phyloP scores from a whole-genome alignment of 2,113 vertebrate genomes.

The Notarius lentiginosus region DNA sequence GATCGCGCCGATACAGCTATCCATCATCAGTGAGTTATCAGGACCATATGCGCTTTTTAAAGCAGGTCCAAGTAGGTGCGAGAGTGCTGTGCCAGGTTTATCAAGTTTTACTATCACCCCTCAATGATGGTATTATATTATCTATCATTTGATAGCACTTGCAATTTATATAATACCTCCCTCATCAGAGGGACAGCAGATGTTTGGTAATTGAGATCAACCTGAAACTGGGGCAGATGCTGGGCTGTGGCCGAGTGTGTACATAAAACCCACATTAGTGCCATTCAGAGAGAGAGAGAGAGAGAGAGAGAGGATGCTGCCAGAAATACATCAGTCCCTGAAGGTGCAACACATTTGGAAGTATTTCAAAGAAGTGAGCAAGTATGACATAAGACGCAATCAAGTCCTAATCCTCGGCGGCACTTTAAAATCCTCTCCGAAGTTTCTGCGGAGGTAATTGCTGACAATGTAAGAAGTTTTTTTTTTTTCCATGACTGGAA shows the following conservation, averaged over 20 bases:
- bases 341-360: constrained; percentile 48
- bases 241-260: constrained; percentile 34
- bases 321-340: constrained; percentile 43
- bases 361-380: constrained; percentile 42
- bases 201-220: constrained; percentile 56
- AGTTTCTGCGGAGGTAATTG: constrained; percentile 50
- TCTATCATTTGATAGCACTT: constrained; percentile 34
- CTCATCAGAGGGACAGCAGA: constrained; percentile 47
- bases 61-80: constrained; percentile 27
- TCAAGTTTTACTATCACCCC: constrained; percentile 34
- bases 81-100: constrained; percentile 16
- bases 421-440: constrained; percentile 45
- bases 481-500: constrained; percentile 42
- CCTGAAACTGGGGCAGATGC: constrained; percentile 53
- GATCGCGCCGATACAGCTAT: constrained; percentile 23
- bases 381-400: constrained; percentile 48
- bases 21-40: constrained; percentile 17
- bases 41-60: constrained; percentile 35
- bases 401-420: constrained; percentile 39
- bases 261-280: constrained; percentile 34
- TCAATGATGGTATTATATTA: constrained; percentile 37
- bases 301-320: constrained; percentile 8
- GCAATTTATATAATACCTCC: constrained; percentile 43
- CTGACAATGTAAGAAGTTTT: constrained; percentile 53
- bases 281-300: constrained; percentile 6